phyloP scores from a whole-genome alignment of 2,113 vertebrate genomes.

The Daboia siamensis region DNA sequence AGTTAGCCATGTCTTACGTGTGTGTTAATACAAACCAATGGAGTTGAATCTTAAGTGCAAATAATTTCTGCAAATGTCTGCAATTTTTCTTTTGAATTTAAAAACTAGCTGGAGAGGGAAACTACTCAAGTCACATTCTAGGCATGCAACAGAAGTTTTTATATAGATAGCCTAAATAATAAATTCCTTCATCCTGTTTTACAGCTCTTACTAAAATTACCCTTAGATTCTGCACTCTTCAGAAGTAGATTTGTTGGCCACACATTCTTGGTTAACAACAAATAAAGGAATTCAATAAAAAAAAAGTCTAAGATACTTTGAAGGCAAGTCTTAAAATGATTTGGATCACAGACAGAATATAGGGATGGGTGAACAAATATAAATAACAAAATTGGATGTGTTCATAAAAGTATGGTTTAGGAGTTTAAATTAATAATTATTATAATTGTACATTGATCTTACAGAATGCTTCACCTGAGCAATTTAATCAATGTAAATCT shows the following conservation, averaged over 20 bases:
- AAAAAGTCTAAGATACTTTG: conserved; percentile 30
- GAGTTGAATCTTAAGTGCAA: conserved; percentile 40
- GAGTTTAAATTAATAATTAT: conserved; percentile 30
- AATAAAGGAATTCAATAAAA: conserved; percentile 7
- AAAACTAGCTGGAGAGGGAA: conserved; percentile 37
- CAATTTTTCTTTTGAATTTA: conserved; percentile 30
- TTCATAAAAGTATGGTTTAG: conserved; percentile 17
- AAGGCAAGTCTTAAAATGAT: conserved; percentile 36
- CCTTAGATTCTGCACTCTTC: conserved; percentile 22
- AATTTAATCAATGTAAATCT: conserved; percentile 49
- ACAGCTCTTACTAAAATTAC: conserved; percentile 14
- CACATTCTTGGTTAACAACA: conserved; percentile 29
- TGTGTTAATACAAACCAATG: conserved; percentile 20
- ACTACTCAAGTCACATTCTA: conserved; percentile 20
- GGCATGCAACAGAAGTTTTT: conserved; percentile 15
- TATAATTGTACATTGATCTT: conserved; percentile 46
- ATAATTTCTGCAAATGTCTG: conserved; percentile 32
- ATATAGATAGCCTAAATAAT: background rate
- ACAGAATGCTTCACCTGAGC: conserved; percentile 47
- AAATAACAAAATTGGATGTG: conserved; percentile 9
- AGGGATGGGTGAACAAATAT: background rate
- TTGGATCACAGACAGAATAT: conserved; percentile 54
- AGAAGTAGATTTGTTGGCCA: conserved; percentile 28
- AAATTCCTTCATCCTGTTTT: background rate
- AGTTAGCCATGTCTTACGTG: conserved; percentile 17